phyloP scores from a whole-genome alignment of 2,113 vertebrate genomes.

The Carassius gibelio region DNA sequence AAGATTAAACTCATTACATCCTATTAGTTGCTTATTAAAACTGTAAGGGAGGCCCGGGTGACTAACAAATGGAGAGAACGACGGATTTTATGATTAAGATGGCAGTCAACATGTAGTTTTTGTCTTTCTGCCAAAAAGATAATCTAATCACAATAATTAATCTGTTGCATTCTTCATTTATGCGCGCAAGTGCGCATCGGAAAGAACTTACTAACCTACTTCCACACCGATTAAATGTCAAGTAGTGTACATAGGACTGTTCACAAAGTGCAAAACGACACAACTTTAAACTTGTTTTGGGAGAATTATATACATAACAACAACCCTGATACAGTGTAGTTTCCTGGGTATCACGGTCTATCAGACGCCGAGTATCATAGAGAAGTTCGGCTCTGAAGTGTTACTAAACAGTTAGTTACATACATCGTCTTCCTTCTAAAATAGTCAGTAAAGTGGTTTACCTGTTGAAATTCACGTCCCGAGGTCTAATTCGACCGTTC shows the following conservation, averaged over 20 bases:
- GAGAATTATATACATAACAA: not conserved
- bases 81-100: too few species aligned
- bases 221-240: not conserved
- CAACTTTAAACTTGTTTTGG: not conserved
- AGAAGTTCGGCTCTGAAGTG: not conserved
- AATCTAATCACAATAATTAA: not conserved
- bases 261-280: not conserved
- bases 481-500: not conserved
- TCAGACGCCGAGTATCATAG: not conserved
- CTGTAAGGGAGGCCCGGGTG: not conserved
- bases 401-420: not conserved
- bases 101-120: not conserved
- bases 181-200: not conserved
- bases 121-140: not conserved
- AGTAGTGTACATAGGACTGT: too few species aligned
- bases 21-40: not conserved
- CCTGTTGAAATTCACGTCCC: conserved; percentile 28
- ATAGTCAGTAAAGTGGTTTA: not conserved
- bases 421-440: not conserved
- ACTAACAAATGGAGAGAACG: not conserved
- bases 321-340: not conserved
- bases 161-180: not conserved
- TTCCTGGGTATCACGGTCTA: not conserved
- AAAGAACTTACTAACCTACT: not conserved
- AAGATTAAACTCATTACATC: not conserved